phyloP scores from a whole-genome alignment of 2,888 invertebrate species.

The Azorinus chamasolen region DNA sequence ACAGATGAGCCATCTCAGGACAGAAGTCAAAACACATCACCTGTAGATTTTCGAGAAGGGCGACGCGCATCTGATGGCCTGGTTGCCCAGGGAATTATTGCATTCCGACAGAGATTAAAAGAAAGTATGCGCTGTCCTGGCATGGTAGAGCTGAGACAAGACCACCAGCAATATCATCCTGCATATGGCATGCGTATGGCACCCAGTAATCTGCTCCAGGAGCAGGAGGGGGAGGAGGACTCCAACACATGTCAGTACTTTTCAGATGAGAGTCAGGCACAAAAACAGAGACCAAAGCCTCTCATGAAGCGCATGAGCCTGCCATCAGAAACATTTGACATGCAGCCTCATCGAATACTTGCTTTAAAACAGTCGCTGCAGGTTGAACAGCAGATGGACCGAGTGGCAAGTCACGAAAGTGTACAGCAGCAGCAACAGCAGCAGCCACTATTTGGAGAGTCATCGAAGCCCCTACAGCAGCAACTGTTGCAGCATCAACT shows the following conservation, averaged over 20 bases:
- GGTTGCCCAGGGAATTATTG: constrained; percentile 90
- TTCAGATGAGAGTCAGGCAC: constrained; percentile 68
- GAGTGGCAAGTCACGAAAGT: constrained; percentile 70
- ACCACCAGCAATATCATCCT: constrained; percentile 78
- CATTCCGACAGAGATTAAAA: constrained; percentile 92
- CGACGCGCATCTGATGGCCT: constrained; percentile 95
- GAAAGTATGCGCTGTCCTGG: constrained; percentile 94
- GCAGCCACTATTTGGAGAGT: constrained; percentile 58
- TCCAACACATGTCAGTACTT: constrained; percentile 72
- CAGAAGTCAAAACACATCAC: constrained; percentile 89
- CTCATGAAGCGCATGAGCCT: constrained; percentile 85
- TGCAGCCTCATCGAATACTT: constrained; percentile 85
- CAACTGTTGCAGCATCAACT: constrained; percentile 93
- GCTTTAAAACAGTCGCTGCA: constrained; percentile 85
- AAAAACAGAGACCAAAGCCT: constrained; percentile 74
- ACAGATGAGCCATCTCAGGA: constrained; percentile 72
- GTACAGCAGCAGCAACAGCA: constrained; percentile 11
- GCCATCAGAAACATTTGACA: constrained; percentile 84
- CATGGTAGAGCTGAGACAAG: constrained; percentile 91
- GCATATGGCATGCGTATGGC: constrained; percentile 61
- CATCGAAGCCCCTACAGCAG: constrained; percentile 89
- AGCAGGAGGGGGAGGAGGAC: constrained; percentile 62
- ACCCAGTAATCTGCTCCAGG: constrained; percentile 61
- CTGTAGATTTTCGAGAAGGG: constrained; percentile 92
- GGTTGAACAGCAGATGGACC: constrained; percentile 84